Percentiles rank a stretch among this genome's conserved stretches.
phyloP scores from a whole-genome alignment of 2,113 vertebrate genomes.

The Aleadryas rufinucha region DNA sequence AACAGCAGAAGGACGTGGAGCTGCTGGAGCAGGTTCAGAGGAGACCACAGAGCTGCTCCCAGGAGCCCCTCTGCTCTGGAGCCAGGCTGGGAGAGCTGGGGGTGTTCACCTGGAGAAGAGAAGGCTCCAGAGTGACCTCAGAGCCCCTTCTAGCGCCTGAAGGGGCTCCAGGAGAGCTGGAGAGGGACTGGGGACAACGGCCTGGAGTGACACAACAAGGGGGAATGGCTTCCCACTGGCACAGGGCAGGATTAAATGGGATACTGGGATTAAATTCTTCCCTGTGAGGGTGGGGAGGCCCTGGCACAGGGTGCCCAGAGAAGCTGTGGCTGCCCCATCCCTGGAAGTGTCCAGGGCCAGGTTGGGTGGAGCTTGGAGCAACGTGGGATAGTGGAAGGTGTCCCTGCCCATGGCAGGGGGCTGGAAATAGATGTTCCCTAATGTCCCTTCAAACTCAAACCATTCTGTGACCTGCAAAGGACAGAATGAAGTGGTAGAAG shows the following conservation, averaged over 20 bases:
- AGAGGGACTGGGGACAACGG: background rate
- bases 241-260: background rate
- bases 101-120: background rate
- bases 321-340: background rate
- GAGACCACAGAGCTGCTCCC: accelerated
- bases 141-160: accelerated
- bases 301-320: background rate
- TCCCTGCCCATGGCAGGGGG: background rate
- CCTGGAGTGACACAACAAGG: background rate
- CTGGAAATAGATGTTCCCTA: background rate
- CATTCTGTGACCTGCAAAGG: background rate
- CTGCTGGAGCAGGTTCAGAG: background rate
- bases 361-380: accelerated
- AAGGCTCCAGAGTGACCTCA: background rate
- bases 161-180: background rate
- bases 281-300: accelerated
- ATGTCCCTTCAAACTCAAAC: background rate
- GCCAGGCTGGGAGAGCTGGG: background rate
- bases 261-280: background rate
- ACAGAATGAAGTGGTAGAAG: background rate
- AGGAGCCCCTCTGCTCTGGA: background rate
- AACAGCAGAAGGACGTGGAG: background rate
- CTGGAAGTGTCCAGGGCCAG: background rate
- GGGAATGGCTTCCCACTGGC: background rate
- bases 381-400: background rate